Conservation (phyloP, 2,888 invertebrate genomes). For the Synergus umbraculus region DNA sequence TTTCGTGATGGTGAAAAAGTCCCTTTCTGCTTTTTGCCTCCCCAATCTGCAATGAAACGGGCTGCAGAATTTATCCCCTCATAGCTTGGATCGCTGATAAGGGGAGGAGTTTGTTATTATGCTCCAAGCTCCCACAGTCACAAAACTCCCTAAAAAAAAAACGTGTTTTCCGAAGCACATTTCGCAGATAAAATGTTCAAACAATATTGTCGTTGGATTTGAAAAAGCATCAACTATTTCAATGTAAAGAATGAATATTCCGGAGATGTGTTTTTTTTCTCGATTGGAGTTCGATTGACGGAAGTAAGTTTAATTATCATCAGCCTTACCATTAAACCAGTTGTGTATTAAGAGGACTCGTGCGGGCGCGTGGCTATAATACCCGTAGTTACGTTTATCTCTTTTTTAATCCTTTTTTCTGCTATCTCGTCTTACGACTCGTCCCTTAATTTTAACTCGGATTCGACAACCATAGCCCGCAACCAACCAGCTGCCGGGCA, state of each 20-base stretch:
- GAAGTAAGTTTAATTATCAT: constrained; percentile 24
- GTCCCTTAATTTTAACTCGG: constrained; percentile 52
- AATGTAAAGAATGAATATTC: not conserved
- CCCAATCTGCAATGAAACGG: constrained; percentile 10
- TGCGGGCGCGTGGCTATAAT: constrained; percentile 36
- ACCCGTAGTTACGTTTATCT: constrained; percentile 9
- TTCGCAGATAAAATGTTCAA: not conserved
- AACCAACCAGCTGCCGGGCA: constrained; percentile 56
- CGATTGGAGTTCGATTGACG: not conserved
- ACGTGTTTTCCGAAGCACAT: not conserved
- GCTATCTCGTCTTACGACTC: constrained; percentile 52
- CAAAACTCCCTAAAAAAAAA: not conserved
- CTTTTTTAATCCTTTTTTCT: constrained; percentile 15
- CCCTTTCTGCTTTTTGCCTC: constrained; percentile 23
- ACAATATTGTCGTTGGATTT: not conserved
- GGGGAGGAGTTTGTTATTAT: not conserved
- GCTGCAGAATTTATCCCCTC: not conserved
- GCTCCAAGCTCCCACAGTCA: not conserved
- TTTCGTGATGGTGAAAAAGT: not conserved
- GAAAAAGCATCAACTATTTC: not conserved
- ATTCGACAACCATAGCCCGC: constrained; percentile 49
- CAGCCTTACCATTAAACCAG: constrained; percentile 11
- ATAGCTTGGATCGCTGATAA: constrained; percentile 3
- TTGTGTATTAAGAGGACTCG: constrained; percentile 22
- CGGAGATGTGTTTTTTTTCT: not conserved